Evolutionary conservation across 2,888 invertebrate species (phyloP).

Genomic region (Drosophila seclusa): DNA sequence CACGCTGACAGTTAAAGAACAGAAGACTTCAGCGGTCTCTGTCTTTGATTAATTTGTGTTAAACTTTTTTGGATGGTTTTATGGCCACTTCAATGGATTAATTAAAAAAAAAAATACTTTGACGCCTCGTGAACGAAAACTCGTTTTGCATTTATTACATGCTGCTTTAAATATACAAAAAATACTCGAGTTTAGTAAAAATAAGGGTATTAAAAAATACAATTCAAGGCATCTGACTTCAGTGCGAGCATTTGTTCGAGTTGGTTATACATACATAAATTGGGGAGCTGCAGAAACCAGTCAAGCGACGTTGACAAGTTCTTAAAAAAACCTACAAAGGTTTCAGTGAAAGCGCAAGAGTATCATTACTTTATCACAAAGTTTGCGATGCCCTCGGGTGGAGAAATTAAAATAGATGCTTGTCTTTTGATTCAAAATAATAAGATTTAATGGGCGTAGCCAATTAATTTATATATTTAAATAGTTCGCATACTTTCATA

Average conservation of each 20-base stretch:
- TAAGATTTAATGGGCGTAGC: background rate
- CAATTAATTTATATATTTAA: background rate
- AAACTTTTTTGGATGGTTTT: slow-evolving; percentile 39
- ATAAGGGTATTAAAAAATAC: slow-evolving; percentile 6
- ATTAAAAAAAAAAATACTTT: slow-evolving; percentile 57
- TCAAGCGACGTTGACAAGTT: slow-evolving; percentile 30
- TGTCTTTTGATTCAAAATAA: background rate
- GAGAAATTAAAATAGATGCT: background rate
- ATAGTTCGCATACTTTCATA: background rate
- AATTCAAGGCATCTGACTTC: background rate
- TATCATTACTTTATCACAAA: slow-evolving; percentile 14
- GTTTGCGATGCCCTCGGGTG: slow-evolving; percentile 6
- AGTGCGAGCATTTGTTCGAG: slow-evolving; percentile 10
- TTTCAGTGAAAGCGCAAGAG: background rate
- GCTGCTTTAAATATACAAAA: slow-evolving; percentile 15
- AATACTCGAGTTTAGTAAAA: slow-evolving; percentile 5
- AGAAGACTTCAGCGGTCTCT: slow-evolving; percentile 9
- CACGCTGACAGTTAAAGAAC: slow-evolving; percentile 56
- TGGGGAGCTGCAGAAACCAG: slow-evolving; percentile 33
- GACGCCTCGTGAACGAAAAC: slow-evolving; percentile 54
- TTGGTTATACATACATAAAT: slow-evolving; percentile 4
- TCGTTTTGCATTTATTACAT: slow-evolving; percentile 46
- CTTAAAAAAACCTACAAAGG: background rate
- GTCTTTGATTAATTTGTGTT: slow-evolving; percentile 48
- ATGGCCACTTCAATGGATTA: slow-evolving; percentile 52